Evolutionary conservation across 2,797 vertebrate species (phyloP).

Genomic region (Babyrousa celebensis): DNA sequence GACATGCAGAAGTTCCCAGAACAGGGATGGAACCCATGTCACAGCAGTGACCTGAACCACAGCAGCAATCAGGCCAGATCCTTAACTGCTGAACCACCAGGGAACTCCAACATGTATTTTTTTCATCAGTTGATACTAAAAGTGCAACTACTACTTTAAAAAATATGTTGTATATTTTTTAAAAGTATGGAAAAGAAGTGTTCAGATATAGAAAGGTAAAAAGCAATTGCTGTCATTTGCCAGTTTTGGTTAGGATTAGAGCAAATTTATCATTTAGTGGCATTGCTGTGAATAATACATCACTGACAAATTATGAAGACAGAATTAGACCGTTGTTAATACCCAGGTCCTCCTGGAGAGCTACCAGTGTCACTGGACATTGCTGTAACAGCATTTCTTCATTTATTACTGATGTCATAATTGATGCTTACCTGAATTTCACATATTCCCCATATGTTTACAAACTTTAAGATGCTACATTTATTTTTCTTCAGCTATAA

Average conservation of each 20-base stretch:
- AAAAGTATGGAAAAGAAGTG: background rate
- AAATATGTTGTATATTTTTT: background rate
- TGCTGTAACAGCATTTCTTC: slow-evolving; percentile 90
- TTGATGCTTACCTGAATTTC: slow-evolving; percentile 87
- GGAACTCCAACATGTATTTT: background rate
- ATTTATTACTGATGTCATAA: slow-evolving; percentile 89
- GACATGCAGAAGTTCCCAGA: no score
- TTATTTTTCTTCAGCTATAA: slow-evolving; percentile 92
- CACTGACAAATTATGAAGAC: slow-evolving; percentile 90
- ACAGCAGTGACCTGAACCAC: no score
- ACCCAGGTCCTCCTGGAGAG: slow-evolving; percentile 76
- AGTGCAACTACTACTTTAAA: background rate
- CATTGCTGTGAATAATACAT: background rate
- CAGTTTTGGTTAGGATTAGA: background rate
- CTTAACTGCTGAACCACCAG: no score
- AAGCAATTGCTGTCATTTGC: background rate
- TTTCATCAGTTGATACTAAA: background rate
- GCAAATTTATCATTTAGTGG: background rate
- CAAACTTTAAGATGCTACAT: slow-evolving; percentile 91
- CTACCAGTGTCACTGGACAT: slow-evolving; percentile 86
- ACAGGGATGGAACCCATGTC: no score
- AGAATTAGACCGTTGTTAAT: slow-evolving; percentile 73
- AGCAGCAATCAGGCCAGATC: no score
- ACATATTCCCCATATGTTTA: slow-evolving; percentile 84
- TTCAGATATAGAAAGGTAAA: background rate